A percentile compares a stretch with the other conserved stretches of the same genome.
Conservation (phyloP, 1,140 invertebrate species). For the Aphidius gifuensis region DNA sequence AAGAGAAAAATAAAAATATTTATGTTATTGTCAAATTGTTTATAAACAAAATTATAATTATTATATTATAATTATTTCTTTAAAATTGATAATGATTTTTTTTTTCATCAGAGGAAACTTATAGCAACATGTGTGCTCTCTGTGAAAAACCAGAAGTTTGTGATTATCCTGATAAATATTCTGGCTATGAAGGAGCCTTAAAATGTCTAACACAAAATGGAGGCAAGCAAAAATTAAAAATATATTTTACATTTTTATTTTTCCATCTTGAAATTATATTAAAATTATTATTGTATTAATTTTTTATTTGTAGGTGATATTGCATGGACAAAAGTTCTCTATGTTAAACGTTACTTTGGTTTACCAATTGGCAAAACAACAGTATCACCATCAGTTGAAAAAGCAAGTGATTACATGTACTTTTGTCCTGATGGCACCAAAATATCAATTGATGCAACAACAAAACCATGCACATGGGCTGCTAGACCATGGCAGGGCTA, state of each 20-base stretch:
- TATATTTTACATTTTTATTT: too few species aligned
- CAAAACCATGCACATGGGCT: constrained; percentile 73
- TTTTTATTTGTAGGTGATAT: constrained; percentile 58
- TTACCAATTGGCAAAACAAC: constrained; percentile 59
- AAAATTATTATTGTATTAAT: too few species aligned
- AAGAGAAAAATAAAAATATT: too few species aligned
- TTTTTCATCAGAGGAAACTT: constrained; percentile 59
- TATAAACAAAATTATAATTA: too few species aligned
- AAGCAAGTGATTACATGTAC: constrained; percentile 66
- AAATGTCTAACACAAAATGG: constrained; percentile 74
- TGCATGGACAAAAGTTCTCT: constrained; percentile 81
- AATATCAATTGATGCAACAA: constrained; percentile 58
- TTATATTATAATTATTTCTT: too few species aligned
- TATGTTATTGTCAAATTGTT: too few species aligned
- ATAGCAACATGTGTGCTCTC: constrained; percentile 69
- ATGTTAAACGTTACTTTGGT: constrained; percentile 72
- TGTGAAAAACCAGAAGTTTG: constrained; percentile 72
- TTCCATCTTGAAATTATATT: too few species aligned
- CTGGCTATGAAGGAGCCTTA: constrained; percentile 80
- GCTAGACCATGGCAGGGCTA: constrained; percentile 77
- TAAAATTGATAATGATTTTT: neutral
- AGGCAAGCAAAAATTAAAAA: constrained; percentile 34
- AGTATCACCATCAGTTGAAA: constrained; percentile 52
- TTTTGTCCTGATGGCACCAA: constrained; percentile 80
- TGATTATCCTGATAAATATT: constrained; percentile 78